These are phyloP conservation scores for Indicator indicator DNA, from an alignment of 2,113 vertebrate genomes.

Conservation along the genomic window DNA sequence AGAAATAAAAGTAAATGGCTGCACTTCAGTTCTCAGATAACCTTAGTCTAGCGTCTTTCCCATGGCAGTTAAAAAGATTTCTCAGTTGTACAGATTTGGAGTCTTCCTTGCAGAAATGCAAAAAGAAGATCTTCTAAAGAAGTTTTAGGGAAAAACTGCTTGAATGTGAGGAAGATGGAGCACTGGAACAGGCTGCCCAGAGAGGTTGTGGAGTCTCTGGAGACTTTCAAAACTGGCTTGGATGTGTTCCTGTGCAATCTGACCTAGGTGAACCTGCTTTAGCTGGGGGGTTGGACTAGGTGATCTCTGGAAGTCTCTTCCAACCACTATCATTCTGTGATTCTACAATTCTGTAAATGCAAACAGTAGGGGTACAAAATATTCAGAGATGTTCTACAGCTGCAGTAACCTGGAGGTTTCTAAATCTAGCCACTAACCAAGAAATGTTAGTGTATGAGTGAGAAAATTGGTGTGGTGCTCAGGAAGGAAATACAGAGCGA, in stretches of 20 bases:
- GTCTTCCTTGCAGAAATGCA: neutral
- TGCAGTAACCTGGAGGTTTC: neutral
- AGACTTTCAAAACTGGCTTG: no score
- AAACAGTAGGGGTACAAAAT: neutral
- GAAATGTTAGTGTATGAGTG: neutral
- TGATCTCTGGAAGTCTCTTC: no score
- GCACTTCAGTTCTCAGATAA: neutral
- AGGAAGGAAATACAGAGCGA: neutral
- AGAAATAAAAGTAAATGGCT: neutral
- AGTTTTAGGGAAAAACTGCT: no score
- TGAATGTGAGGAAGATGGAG: no score
- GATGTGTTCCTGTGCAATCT: no score
- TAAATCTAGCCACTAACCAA: neutral
- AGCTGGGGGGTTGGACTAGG: no score
- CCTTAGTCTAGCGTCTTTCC: neutral
- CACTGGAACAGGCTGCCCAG: no score
- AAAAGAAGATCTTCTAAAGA: neutral
- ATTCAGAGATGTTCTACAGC: neutral
- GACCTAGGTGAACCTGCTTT: no score
- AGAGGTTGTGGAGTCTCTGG: no score
- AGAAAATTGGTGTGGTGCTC: constrained; percentile 1
- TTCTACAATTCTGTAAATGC: neutral
- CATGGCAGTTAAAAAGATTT: neutral
- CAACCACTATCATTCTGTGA: no score
- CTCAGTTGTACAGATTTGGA: neutral